These are phyloP conservation scores for Eulemur albifrons DNA, from an alignment of 2,797 vertebrate genomes.

Conservation along the genomic window DNA sequence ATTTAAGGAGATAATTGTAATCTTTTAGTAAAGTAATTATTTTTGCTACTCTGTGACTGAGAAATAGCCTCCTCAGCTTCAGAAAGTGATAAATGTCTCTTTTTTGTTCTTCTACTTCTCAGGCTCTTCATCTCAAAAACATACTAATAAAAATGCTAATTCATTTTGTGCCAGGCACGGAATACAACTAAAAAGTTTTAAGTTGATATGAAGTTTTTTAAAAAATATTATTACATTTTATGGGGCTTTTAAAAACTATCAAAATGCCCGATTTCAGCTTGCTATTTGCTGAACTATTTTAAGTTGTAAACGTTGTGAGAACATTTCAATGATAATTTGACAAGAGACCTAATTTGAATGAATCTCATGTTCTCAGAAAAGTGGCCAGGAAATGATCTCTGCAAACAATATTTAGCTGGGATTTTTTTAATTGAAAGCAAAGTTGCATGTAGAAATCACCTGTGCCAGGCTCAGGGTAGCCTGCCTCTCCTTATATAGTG, in stretches of 20 bases:
- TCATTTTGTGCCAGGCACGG: background rate
- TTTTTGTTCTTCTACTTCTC: background rate
- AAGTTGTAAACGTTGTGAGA: conserved; percentile 22
- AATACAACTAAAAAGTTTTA: background rate
- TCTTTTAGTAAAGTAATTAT: background rate
- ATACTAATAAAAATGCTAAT: background rate
- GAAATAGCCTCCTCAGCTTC: background rate
- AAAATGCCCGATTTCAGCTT: background rate
- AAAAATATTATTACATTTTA: background rate
- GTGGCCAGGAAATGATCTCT: conserved; percentile 43
- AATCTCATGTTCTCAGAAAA: conserved; percentile 18
- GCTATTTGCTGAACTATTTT: background rate
- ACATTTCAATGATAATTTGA: conserved; percentile 31
- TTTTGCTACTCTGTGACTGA: background rate
- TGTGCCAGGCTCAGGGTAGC: background rate
- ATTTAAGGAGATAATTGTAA: background rate
- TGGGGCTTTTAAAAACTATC: background rate
- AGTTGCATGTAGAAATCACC: background rate
- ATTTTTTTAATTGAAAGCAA: conserved; percentile 44
- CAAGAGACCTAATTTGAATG: background rate
- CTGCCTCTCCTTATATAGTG: background rate
- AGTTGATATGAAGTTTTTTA: background rate
- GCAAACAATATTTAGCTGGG: background rate
- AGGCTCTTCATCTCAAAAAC: background rate
- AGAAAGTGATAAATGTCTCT: background rate